Percentiles rank a stretch among this genome's conserved stretches.
These are phyloP conservation scores for Dermatophagoides farinae DNA, from an alignment of 1,140 invertebrate species.

Conservation along the genomic window DNA sequence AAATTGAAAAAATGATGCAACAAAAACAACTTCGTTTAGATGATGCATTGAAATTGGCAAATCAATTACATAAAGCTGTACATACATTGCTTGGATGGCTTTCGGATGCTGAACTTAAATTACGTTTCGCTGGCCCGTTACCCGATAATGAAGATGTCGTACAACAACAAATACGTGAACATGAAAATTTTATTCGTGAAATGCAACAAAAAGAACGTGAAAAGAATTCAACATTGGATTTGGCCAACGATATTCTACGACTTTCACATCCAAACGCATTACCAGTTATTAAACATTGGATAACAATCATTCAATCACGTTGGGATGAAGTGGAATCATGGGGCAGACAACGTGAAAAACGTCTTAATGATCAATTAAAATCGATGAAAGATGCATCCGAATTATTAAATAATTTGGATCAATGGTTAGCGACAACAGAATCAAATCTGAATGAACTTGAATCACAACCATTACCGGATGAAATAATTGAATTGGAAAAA, in stretches of 20 bases:
- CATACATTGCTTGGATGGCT: slow-evolving; percentile 87
- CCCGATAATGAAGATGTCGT: slow-evolving; percentile 77
- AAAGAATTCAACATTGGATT: slow-evolving; percentile 60
- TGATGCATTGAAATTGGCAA: slow-evolving; percentile 59
- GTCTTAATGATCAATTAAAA: slow-evolving; percentile 48
- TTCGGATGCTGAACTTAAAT: slow-evolving; percentile 74
- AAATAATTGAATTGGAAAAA: slow-evolving; percentile 58
- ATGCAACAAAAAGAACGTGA: slow-evolving; percentile 58
- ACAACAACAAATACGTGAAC: slow-evolving; percentile 54
- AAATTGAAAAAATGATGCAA: slow-evolving; percentile 49
- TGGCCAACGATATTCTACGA: slow-evolving; percentile 67
- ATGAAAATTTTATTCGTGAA: slow-evolving; percentile 62
- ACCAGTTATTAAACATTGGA: slow-evolving; percentile 86
- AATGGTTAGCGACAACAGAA: slow-evolving; percentile 71
- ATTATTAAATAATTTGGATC: slow-evolving; percentile 76
- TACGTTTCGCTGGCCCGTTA: slow-evolving; percentile 55
- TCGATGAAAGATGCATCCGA: slow-evolving; percentile 33
- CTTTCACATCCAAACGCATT: slow-evolving; percentile 84
- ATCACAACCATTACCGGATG: slow-evolving; percentile 67
- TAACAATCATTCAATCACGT: slow-evolving; percentile 77
- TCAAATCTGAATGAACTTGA: slow-evolving; percentile 55
- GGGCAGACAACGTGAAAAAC: slow-evolving; percentile 45
- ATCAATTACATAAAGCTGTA: slow-evolving; percentile 72
- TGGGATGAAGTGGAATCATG: slow-evolving; percentile 54
- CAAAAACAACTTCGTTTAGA: slow-evolving; percentile 53